phyloP scores from a whole-genome alignment of 2,113 vertebrate species.

The Amphiprion percula region DNA sequence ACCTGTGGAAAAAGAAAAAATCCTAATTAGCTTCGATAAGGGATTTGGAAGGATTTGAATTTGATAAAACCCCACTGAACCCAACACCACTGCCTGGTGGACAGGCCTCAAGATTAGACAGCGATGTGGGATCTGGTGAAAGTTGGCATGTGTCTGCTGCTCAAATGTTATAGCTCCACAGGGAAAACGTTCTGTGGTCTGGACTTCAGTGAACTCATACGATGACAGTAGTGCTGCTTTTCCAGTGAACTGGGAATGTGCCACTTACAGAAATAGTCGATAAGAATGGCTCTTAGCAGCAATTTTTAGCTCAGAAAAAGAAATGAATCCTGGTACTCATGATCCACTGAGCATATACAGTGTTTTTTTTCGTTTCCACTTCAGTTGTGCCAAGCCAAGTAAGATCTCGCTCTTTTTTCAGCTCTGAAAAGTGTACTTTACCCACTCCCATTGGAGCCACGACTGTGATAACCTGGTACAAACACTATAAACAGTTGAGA shows the following conservation, averaged over 20 bases:
- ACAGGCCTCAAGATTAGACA: neutral
- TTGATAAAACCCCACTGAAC: neutral
- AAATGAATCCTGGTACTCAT: neutral
- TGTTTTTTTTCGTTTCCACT: conserved; percentile 21
- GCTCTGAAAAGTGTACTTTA: conserved; percentile 17
- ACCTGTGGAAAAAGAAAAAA: neutral
- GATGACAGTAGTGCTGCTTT: conserved; percentile 3
- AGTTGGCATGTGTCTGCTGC: neutral
- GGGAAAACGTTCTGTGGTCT: neutral
- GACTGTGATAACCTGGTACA: conserved; percentile 23
- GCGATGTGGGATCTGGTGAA: neutral
- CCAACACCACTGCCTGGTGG: neutral
- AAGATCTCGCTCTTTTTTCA: conserved; percentile 33
- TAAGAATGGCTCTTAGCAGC: conserved; percentile 5
- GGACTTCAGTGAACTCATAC: neutral
- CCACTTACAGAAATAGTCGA: conserved; percentile 9
- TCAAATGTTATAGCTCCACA: neutral
- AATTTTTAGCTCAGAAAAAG: conserved; percentile 11
- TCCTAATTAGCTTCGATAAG: conserved; percentile 1
- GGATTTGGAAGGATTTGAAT: conserved; percentile 5
- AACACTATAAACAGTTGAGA: conserved; percentile 34
- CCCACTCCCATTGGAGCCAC: conserved; percentile 22
- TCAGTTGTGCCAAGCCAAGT: conserved; percentile 28
- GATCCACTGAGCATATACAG: conserved; percentile 20
- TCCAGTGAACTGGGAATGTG: conserved; percentile 7